Percentiles rank a stretch among this genome's conserved stretches.
Conservation (phyloP, 2,888 invertebrate species). For the Prosopocoilus inquinatus region DNA sequence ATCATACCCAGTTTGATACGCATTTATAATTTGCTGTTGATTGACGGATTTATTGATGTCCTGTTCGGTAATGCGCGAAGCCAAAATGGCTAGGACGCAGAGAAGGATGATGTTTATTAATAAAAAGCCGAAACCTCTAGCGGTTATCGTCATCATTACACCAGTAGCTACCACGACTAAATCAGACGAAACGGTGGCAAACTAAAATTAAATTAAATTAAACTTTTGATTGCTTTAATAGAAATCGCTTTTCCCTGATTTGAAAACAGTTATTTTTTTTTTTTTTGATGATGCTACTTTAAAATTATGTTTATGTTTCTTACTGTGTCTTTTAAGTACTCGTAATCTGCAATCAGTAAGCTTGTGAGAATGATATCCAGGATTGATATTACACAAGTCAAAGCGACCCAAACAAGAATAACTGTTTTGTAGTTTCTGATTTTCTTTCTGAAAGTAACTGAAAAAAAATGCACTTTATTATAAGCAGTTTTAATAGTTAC, state of each 20-base stretch:
- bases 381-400: neutral
- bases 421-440: neutral
- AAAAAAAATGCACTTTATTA: neutral
- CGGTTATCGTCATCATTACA: conserved; percentile 41
- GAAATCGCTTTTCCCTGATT: too few relatives aligned
- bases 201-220: too few relatives aligned
- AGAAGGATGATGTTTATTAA: conserved; percentile 42
- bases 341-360: neutral
- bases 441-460: neutral
- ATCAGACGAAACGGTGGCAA: neutral
- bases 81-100: conserved; percentile 33
- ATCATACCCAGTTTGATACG: too few relatives aligned
- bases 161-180: conserved; percentile 33
- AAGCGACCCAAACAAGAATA: neutral
- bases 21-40: too few relatives aligned
- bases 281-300: too few relatives aligned
- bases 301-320: conserved; percentile 3
- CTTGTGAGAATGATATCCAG: neutral
- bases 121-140: conserved; percentile 49
- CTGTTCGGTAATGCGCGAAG: too few relatives aligned
- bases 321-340: neutral
- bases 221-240: too few relatives aligned
- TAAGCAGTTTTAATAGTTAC: neutral
- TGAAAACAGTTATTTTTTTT: too few relatives aligned
- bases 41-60: too few relatives aligned